Percentiles rank a stretch among this genome's conserved stretches.
phyloP scores from a whole-genome alignment of 2,113 vertebrate species.

The Centropus bengalensis region DNA sequence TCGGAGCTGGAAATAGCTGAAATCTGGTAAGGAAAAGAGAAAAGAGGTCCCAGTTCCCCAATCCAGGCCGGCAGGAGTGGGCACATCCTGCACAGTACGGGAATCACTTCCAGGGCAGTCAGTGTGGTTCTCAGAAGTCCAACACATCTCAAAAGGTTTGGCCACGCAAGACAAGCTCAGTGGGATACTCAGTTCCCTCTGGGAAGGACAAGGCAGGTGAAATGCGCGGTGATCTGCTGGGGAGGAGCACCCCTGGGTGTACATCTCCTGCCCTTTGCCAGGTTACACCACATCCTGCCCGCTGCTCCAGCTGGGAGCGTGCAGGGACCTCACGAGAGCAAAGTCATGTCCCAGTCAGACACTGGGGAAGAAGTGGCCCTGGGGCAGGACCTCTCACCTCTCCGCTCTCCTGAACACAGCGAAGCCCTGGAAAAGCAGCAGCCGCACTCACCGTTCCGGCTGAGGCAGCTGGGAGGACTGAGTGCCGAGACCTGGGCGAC shows the following conservation, averaged over 20 bases:
- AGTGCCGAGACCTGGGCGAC: constrained; percentile 14
- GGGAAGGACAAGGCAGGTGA: neutral
- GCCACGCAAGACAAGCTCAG: neutral
- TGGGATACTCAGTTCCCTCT: neutral
- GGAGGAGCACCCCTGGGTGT: neutral
- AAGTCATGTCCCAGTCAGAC: neutral
- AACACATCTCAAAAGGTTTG: neutral
- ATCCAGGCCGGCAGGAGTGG: neutral
- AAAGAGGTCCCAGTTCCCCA: neutral
- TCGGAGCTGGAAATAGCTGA: constrained; percentile 91
- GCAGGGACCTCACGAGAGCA: neutral
- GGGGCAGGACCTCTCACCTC: neutral
- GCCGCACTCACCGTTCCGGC: constrained; percentile 81
- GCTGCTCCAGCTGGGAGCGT: neutral
- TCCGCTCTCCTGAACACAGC: neutral
- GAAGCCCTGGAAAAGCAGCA: neutral
- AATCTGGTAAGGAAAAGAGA: constrained; percentile 62
- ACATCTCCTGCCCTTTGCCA: neutral
- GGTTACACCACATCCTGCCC: neutral
- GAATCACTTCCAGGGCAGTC: neutral
- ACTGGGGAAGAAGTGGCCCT: neutral
- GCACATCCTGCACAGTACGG: neutral
- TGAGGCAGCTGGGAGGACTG: constrained; percentile 78
- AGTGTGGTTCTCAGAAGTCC: neutral
- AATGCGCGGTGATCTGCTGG: neutral